A percentile compares a stretch with the other conserved stretches of the same genome.
Evolutionary conservation across 2,888 invertebrate genomes (phyloP).

Genomic region (Lobophora halterata): DNA sequence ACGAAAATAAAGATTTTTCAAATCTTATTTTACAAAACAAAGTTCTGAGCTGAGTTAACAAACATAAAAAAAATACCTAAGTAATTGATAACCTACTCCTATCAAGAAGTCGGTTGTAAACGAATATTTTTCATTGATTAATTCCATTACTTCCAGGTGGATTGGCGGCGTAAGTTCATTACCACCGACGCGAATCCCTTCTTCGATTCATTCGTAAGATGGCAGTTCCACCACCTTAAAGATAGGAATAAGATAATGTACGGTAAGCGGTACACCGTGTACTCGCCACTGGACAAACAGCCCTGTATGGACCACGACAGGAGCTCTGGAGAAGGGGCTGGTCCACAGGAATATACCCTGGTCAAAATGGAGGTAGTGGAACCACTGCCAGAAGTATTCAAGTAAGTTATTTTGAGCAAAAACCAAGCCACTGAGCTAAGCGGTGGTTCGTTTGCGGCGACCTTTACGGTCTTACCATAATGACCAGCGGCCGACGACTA

Average conservation of each 20-base stretch:
- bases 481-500: no score
- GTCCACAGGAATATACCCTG: constrained; percentile 98
- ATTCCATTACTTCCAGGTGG: constrained; percentile 83
- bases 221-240: constrained; percentile 95
- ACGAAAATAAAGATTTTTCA: no score
- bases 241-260: constrained; percentile 95
- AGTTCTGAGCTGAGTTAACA: no score
- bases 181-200: constrained; percentile 99
- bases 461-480: no score
- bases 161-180: constrained; percentile 99
- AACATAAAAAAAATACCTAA: no score
- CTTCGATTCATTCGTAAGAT: constrained; percentile 97
- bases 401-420: constrained; percentile 63
- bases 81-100: no score
- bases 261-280: constrained; percentile 98
- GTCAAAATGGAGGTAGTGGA: constrained; percentile 93
- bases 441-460: no score
- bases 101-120: no score
- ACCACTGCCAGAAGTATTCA: constrained; percentile 86
- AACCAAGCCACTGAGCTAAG: no score
- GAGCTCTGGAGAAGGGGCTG: constrained; percentile 97
- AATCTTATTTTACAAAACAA: no score
- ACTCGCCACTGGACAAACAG: constrained; percentile 97
- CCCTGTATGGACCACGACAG: constrained; percentile 99
- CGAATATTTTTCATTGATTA: neutral